Evolutionary conservation across 2,797 vertebrate genomes (phyloP).

Genomic region (Rhodeus uyekii): DNA sequence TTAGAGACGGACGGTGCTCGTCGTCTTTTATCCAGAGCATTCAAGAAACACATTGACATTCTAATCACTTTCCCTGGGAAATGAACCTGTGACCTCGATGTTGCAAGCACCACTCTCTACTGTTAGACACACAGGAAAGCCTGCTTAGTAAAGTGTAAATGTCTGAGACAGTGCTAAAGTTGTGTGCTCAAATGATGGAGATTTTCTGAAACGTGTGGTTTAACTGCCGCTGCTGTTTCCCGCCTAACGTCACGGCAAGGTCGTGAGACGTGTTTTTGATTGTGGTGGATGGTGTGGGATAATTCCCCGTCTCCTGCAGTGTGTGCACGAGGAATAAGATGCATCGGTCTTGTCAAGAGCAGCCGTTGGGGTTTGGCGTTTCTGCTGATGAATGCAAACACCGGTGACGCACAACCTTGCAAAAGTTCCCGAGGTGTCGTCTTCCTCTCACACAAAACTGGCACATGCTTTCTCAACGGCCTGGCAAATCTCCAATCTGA

Average conservation of each 20-base stretch:
- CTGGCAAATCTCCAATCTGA: background rate
- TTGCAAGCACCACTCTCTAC: too few species aligned
- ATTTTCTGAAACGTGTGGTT: too few species aligned
- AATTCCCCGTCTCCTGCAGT: background rate
- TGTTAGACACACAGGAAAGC: too few species aligned
- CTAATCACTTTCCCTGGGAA: too few species aligned
- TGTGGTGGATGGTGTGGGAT: background rate
- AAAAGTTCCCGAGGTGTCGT: background rate
- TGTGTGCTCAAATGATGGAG: too few species aligned
- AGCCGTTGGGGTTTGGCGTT: background rate
- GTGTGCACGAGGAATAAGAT: background rate
- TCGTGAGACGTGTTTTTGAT: background rate
- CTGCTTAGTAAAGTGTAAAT: too few species aligned
- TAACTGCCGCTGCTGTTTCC: background rate
- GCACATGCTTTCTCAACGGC: background rate
- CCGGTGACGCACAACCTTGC: background rate
- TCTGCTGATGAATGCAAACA: background rate
- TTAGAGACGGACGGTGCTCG: too few species aligned
- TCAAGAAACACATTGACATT: too few species aligned
- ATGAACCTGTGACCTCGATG: too few species aligned
- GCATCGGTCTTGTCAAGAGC: background rate
- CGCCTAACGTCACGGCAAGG: background rate
- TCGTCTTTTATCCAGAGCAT: too few species aligned
- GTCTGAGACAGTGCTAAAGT: too few species aligned
- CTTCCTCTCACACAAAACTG: background rate